Base-by-base conservation (phyloP, 53 echinoderm and acorn worm species). In the Antedon mediterranea region DNA sequence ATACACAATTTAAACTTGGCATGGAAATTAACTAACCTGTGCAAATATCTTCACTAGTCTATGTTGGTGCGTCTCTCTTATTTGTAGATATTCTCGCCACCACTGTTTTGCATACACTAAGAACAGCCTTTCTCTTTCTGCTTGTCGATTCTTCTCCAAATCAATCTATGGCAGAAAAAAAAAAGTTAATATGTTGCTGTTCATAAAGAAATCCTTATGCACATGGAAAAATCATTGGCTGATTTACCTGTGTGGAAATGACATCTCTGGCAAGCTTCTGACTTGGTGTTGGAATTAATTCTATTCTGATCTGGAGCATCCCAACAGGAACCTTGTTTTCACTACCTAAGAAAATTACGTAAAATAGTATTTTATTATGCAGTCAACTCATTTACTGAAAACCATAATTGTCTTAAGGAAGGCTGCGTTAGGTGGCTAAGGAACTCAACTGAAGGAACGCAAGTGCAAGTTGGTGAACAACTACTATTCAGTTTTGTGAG, bases 41-140 rank as follows among this genome's bases (percentile, higher is more conserved):
- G 98, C 98, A 90, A 98, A 98, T 90, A 92, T 93, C 72, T 98
- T 98, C 80, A 92, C 92, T 28, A 98, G 82, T 85, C 92, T 93
- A 78, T 90, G 86, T 32, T 98, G 91, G 76, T 98, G 98, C 2
- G 90, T 84, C 20, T 88, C 82, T 83, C 98, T 90, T 75, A 98
- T 98, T 57, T 98, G 98, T 0, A 98, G 86, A 77, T 84, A 98
- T 79, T 98, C 98, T 41, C 83, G 82, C 98, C 98, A 98, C 98
- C 98, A 98, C 85, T 98, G 98, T 72, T 98, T 98, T 75, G 98
- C 98, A 71, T 98, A 98, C 0, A 98, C 92, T 71, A 98, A 80
- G 73, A 98, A 98, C 0, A 98, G 85, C 37, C 98, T 79, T 80
- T 98, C 98, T 0, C 92, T 79, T 75, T 98, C 98, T 43, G 98